Evolutionary conservation across 2,888 invertebrate genomes (phyloP), one percentile per base, ranked within the genome.

Genomic region (Drosophila neutralis): DNA sequence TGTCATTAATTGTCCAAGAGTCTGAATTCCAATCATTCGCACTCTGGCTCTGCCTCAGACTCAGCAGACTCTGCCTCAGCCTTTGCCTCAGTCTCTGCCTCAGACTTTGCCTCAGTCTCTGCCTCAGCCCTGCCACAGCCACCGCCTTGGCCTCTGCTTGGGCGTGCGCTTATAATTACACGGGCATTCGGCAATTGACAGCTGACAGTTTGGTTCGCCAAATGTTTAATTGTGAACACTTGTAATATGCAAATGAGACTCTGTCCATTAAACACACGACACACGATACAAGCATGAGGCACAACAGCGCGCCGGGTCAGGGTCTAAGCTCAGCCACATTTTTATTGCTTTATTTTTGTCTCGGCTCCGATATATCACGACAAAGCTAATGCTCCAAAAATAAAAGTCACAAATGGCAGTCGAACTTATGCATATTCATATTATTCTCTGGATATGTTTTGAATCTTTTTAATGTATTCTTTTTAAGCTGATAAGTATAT

Each of bases 161-260:
- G 62, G 63, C 56, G 66, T 61, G 62, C 13, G 49, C 45, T 62
- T 71, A 66, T 71, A 78, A 78, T 74, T 77, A 81, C 70, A 63
- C 45, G 59, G 66, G 21, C 68, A 78, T 71, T 63, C 65, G 64
- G 56, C 70, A 70, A 66, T 63, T 71, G 57, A 59, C 80, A 78
- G 59, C 72, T 72, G 76, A 57, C 76, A 76, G 76, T 51, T 63
- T 70, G 67, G 51, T 31, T 40, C 29, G 67, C 38, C 62, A 36
- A 69, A 60, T 70, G 71, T 80, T 80, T 90, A 89, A 90, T 90
- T 90, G 84, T 85, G 63, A 83, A 83, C 90, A 85, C 83, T 87
- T 90, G 90, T 89, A 77, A 87, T 62, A 88, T 88, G 89, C 81
- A 90, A 88, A 88, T 88, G 78, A 83, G 74, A 18, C 52, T 35